Base-by-base conservation (phyloP, 2,113 vertebrate species). In the Mormyrus lacerda region DNA sequence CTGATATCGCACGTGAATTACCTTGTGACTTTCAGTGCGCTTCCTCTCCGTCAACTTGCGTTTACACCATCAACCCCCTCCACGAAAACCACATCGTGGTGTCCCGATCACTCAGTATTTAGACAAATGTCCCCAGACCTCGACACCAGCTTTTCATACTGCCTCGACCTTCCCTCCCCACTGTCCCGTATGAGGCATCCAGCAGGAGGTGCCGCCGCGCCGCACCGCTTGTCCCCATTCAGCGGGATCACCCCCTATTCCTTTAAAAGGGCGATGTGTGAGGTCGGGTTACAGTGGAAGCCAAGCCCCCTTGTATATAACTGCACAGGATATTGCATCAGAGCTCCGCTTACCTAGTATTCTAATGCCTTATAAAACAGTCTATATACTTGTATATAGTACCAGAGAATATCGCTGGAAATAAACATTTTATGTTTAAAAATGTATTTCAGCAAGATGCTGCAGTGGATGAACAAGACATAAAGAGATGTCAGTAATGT, bases 211-310 rank as follows among this genome's bases (percentile, higher is more conserved):
- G 21, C 92, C 92, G 89, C 87, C 69, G 90, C 48, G 65, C n/a
- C n/a, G n/a, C n/a, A n/a, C 65, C 44, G 55, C 92, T 50, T 79
- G 73, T 91, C 92, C 93, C 93, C 95, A 95, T 94, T 95, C 93
- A 95, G 87, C 91, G 93, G 93, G 92, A 92, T 94, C 95, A 95
- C 95, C 94, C 94, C 94, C 92, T 94, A 93, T 94, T 94, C 93
- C 95, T 96, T 96, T 96, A 96, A 96, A 35, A 96, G 94, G 95
- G 93, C 93, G 94, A 91, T 91, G 85, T 86, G 92, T 89, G n/a
- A 93, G 93, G 93, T 96, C 95, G 93, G 27, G 88, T 96, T 95
- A 94, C 95, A 90, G 76, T 89, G 90, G 91, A 91, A 94, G 91
- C 91, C 93, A 93, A 91, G 47, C 93, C 95, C 92, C 91, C 90